Conservation (phyloP, 2,113 vertebrate species). For the Alaudala cheleensis region DNA sequence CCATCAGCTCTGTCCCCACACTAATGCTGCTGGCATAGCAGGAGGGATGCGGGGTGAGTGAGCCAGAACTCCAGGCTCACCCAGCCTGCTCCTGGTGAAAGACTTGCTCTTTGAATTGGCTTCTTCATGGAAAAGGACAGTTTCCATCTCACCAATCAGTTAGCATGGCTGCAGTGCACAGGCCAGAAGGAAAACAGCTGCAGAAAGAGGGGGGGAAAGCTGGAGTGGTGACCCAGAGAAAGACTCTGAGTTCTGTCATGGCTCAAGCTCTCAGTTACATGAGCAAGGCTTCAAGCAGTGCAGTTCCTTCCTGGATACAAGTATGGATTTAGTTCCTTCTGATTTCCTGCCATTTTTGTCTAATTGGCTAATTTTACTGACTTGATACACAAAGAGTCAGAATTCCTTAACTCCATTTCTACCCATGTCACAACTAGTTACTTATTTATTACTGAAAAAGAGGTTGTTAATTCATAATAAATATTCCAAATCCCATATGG, state of each 20-base stretch:
- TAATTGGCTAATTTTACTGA: background rate
- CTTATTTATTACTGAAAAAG: background rate
- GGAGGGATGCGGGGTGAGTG: fast-evolving
- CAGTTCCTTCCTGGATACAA: background rate
- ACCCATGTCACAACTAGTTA: background rate
- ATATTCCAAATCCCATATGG: background rate
- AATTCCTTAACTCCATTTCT: background rate
- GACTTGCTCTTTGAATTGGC: background rate
- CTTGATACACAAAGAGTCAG: background rate
- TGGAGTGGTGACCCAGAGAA: background rate
- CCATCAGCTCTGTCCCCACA: fast-evolving
- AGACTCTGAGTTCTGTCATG: background rate
- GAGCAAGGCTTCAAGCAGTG: background rate
- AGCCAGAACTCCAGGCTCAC: fast-evolving
- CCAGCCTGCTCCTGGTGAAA: background rate
- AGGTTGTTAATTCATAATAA: background rate
- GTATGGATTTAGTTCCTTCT: background rate
- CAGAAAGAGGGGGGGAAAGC: background rate
- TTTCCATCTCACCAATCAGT: background rate
- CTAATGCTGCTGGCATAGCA: fast-evolving
- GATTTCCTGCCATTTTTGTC: background rate
- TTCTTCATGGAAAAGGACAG: background rate
- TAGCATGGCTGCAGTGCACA: background rate
- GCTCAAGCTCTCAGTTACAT: background rate
- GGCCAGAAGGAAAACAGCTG: background rate